These are phyloP conservation scores for Drosophila fulvimacula DNA, from an alignment of 2,888 invertebrate species.

Conservation along the genomic window DNA sequence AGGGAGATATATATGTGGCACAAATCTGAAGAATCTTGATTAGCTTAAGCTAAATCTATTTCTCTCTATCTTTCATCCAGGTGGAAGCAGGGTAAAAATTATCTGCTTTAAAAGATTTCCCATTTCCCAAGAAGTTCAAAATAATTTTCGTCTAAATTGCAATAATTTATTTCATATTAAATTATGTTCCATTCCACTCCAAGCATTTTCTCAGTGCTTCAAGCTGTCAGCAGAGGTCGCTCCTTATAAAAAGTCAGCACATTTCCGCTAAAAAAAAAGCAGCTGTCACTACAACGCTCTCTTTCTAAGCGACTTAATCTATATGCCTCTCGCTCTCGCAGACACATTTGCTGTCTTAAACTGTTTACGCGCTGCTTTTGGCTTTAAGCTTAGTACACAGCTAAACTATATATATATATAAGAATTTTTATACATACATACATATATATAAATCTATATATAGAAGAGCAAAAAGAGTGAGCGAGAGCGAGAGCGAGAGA, in stretches of 20 bases:
- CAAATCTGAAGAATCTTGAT: not conserved
- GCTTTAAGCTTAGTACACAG: slow-evolving; percentile 34
- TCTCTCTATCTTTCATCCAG: no score
- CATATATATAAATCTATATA: slow-evolving; percentile 16
- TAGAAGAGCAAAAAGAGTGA: not conserved
- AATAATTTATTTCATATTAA: slow-evolving; percentile 4
- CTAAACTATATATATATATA: slow-evolving; percentile 28
- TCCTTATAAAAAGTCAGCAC: not conserved
- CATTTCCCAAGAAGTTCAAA: not conserved
- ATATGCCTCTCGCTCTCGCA: not conserved
- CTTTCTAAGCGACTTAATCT: slow-evolving; percentile 9
- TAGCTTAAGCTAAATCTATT: not conserved
- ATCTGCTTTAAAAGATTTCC: not conserved
- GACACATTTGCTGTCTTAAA: slow-evolving; percentile 6
- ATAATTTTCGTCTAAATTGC: not conserved
- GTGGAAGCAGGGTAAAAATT: not conserved
- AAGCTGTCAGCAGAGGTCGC: not conserved
- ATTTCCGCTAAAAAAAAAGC: not conserved
- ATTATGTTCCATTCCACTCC: not conserved
- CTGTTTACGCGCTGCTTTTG: slow-evolving; percentile 38
- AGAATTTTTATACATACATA: no score
- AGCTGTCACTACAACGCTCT: slow-evolving; percentile 2
- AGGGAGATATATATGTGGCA: no score
- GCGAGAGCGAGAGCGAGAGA: not conserved
- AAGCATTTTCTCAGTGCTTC: not conserved